Conservation (phyloP, 1,140 invertebrate species). For the Artemia franciscana region DNA sequence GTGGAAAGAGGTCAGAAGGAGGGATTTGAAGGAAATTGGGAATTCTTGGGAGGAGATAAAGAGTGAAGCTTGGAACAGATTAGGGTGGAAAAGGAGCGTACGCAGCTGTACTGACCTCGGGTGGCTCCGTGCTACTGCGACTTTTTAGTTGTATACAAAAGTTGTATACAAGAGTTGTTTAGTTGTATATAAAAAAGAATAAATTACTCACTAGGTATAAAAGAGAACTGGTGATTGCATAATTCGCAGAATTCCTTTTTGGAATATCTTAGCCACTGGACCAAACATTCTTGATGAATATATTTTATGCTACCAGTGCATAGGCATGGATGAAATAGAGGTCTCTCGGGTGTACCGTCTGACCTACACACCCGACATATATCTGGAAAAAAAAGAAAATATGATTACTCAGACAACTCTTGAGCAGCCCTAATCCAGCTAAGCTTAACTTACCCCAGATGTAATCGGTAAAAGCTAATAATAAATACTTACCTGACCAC, state of each 20-base stretch:
- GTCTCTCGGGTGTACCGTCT: conserved; percentile 59
- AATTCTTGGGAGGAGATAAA: no score
- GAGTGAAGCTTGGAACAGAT: no score
- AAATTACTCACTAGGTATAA: conserved; percentile 54
- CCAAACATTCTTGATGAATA: conserved; percentile 68
- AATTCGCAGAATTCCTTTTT: conserved; percentile 97
- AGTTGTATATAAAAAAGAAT: conserved; percentile 5
- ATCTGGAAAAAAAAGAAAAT: conserved; percentile 28
- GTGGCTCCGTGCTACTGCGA: no score
- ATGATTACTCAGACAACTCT: neutral
- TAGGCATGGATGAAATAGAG: conserved; percentile 90
- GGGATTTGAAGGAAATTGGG: no score
- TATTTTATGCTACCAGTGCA: conserved; percentile 97
- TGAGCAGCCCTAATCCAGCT: no score
- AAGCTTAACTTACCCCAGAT: no score
- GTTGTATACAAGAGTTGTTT: no score
- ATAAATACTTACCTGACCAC: conserved; percentile 3
- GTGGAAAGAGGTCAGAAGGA: no score
- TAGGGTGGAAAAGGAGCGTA: no score
- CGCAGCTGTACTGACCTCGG: no score
- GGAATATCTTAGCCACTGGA: conserved; percentile 57
- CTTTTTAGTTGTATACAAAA: no score
- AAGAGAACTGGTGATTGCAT: conserved; percentile 91
- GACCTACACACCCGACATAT: conserved; percentile 95
- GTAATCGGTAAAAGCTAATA: neutral